Evolutionary conservation across 1,140 invertebrate species (phyloP).

Genomic region (Cydia fagiglandana): DNA sequence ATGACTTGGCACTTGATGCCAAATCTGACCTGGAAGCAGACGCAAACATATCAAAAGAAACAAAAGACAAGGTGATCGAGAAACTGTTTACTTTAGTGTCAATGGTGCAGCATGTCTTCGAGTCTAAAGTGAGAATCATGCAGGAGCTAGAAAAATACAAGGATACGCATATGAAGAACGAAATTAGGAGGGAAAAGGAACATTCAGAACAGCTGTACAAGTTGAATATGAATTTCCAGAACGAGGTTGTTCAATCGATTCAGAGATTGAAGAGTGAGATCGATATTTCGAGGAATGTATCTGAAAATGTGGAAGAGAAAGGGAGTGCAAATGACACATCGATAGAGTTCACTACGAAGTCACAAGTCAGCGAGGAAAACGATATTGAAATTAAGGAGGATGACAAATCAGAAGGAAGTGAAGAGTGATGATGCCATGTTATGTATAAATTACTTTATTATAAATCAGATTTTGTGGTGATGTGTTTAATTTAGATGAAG

Average conservation of each 20-base stretch:
- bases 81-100: conserved; percentile 69
- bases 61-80: conserved; percentile 72
- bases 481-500: not conserved
- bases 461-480: not conserved
- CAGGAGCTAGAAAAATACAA: conserved; percentile 72
- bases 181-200: conserved; percentile 67
- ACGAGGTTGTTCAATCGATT: conserved; percentile 68
- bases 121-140: conserved; percentile 72
- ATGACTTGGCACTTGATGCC: conserved; percentile 69
- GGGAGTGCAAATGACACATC: conserved; percentile 45
- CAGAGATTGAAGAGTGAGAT: conserved; percentile 69
- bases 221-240: conserved; percentile 74
- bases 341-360: conserved; percentile 50
- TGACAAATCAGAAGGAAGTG: not conserved
- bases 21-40: conserved; percentile 74
- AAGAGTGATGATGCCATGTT: conserved; percentile 13
- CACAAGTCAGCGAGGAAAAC: conserved; percentile 40
- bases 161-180: conserved; percentile 65
- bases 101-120: conserved; percentile 72
- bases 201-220: conserved; percentile 73
- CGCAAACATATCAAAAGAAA: conserved; percentile 66
- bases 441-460: not conserved
- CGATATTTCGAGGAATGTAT: conserved; percentile 60
- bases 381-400: not conserved
- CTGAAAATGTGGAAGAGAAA: conserved; percentile 51